phyloP scores from a whole-genome alignment of 1,140 invertebrate genomes.

The Bradysia coprophila region DNA sequence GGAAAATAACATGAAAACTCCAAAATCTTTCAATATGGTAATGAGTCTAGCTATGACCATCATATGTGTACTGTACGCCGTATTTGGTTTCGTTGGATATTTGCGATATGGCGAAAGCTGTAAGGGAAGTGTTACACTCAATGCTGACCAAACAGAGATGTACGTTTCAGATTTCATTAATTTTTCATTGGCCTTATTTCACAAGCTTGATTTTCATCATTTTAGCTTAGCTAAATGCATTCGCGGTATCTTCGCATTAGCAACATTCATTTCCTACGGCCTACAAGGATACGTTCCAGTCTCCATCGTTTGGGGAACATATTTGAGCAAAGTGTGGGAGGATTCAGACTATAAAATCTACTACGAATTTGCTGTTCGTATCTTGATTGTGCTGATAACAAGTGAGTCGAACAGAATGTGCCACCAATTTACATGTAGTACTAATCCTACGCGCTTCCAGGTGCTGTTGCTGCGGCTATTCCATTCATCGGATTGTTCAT shows the following conservation, averaged over 20 bases:
- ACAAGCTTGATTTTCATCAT: slow-evolving; percentile 10
- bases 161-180: slow-evolving; percentile 1
- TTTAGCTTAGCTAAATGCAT: slow-evolving; percentile 58
- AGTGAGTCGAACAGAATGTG: slow-evolving; percentile 32
- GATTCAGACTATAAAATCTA: slow-evolving; percentile 25
- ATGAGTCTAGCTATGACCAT: slow-evolving; percentile 59
- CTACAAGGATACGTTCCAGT: slow-evolving; percentile 91
- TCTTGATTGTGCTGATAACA: slow-evolving; percentile 40
- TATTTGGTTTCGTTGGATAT: slow-evolving; percentile 68
- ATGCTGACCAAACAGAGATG: slow-evolving; percentile 37
- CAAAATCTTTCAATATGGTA: slow-evolving; percentile 51
- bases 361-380: slow-evolving; percentile 41
- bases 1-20: slow-evolving; percentile 72
- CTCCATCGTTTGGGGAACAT: slow-evolving; percentile 70
- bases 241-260: slow-evolving; percentile 67
- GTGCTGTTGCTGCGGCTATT: slow-evolving; percentile 53
- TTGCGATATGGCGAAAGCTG: slow-evolving; percentile 49
- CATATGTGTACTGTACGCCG: slow-evolving; percentile 51
- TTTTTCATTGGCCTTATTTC: slow-evolving; percentile 4
- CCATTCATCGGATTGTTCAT: slow-evolving; percentile 77
- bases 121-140: slow-evolving; percentile 49
- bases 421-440: no score
- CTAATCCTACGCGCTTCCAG: no score
- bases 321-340: slow-evolving; percentile 34
- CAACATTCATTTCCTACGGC: slow-evolving; percentile 79